A percentile compares a stretch with the other conserved stretches of the same genome.
These are phyloP conservation scores for Neodon shergylaensis DNA, from an alignment of 2,113 vertebrate genomes.

Conservation along the genomic window DNA sequence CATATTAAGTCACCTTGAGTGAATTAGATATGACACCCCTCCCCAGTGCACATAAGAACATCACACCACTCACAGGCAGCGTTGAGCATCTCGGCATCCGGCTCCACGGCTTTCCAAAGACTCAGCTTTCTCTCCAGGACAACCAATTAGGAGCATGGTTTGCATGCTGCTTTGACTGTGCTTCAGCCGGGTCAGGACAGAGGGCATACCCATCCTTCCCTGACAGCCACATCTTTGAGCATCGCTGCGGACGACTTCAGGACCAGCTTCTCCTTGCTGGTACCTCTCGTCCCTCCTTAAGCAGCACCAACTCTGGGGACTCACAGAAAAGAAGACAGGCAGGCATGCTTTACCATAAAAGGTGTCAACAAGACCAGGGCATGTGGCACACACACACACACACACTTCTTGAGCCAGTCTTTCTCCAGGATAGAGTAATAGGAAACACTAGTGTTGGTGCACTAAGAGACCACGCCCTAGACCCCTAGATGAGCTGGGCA, in stretches of 20 bases:
- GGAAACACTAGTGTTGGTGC: too few species aligned
- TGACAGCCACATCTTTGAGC: accelerated
- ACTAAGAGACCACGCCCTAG: neutral
- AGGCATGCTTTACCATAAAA: neutral
- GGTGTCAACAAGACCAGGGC: neutral
- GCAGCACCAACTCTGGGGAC: neutral
- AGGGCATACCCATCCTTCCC: accelerated
- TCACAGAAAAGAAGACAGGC: neutral
- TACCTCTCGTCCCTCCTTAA: too few species aligned
- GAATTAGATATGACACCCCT: neutral
- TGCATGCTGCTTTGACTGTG: accelerated
- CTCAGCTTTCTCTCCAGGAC: accelerated
- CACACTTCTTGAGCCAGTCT: too few species aligned
- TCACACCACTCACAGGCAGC: neutral
- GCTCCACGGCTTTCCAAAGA: accelerated
- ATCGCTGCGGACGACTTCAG: neutral
- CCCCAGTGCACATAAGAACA: neutral
- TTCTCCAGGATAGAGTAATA: neutral
- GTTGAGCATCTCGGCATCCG: neutral
- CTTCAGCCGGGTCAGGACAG: too few species aligned
- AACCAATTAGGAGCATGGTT: accelerated
- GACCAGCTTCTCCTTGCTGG: neutral
- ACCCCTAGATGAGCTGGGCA: neutral
- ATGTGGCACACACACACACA: neutral
- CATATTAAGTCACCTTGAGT: neutral